Evolutionary conservation across 2,888 invertebrate genomes (phyloP), one percentile per base, ranked within the genome.

Genomic region (Isotomurus palustris): DNA sequence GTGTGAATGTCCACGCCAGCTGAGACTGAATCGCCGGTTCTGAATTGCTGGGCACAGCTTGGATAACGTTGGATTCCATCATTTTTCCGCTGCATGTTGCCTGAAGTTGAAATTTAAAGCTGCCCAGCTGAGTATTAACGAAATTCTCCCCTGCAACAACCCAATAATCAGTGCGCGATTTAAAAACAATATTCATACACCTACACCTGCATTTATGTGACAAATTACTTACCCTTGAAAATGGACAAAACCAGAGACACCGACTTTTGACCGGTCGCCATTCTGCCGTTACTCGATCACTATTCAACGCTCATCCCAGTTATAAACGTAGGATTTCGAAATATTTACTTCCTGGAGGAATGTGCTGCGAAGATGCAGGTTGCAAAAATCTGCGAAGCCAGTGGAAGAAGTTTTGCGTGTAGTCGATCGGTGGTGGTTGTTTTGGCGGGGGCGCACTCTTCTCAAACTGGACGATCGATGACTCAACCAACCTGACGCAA

Each of bases 21-120:
- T 64, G 64, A 8, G 60, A 60, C 25, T 64, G 56, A 36, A 64
- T 60, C 12, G 45, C 49, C 2, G 60, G 64, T 19, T 64, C 64
- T 0, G 64, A 47, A 27, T 56, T 56, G 6, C 47, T 45, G 12
- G 58, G 35, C 0, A 48, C 21, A 2, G 60, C 21, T 24, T 25
- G 49, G 10, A 56, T 49, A 17, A 43, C 29, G 14, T 51, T 53
- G 8, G 64, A 52, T 21, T 58, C 44, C 25, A 64, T 14, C 8
- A 25, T 24, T 22, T 56, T 24, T 12, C 51, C 58, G 4, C 44
- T 27, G 17, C 50, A 28, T 28, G 24, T 56, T 3, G 56, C 56
- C 19, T 44, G 36, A 38, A 56, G 51, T 51, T 56, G 50, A 25
- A 32, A 44, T 27, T 49, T 43, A 17, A 28, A 43, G 10, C 44